Evolutionary conservation across 2,113 vertebrate species (phyloP).

Genomic region (Chlorocebus sabaeus): DNA sequence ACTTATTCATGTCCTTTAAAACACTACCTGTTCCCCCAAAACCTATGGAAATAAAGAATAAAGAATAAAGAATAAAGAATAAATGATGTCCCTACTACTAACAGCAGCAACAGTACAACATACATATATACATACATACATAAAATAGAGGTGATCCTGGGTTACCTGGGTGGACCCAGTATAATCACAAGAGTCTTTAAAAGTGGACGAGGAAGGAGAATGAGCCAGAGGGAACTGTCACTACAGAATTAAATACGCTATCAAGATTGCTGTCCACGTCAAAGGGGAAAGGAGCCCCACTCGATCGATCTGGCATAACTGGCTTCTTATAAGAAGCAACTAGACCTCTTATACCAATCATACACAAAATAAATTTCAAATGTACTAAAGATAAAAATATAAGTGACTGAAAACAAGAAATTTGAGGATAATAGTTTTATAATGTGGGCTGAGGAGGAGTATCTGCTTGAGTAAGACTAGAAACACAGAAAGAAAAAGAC

Average conservation of each 20-base stretch:
- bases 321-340: not conserved
- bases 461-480: not conserved
- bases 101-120: too few species aligned
- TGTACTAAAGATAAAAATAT: not conserved
- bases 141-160: not conserved
- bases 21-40: too few species aligned
- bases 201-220: not conserved
- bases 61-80: too few species aligned
- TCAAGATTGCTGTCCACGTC: not conserved
- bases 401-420: not conserved
- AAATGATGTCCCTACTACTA: too few species aligned
- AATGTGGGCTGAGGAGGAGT: not conserved
- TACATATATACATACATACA: too few species aligned
- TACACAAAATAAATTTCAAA: not conserved
- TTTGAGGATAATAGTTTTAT: not conserved
- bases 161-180: not conserved
- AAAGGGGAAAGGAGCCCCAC: too few species aligned
- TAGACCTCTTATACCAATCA: too few species aligned
- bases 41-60: too few species aligned
- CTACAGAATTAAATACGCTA: accelerated
- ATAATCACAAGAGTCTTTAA: not conserved
- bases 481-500: not conserved
- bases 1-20: too few species aligned
- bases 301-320: not conserved
- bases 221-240: not conserved